Evolutionary conservation across 2,888 invertebrate genomes (phyloP), one percentile per base, ranked within the genome.

Genomic region (Lithophane leautieri): DNA sequence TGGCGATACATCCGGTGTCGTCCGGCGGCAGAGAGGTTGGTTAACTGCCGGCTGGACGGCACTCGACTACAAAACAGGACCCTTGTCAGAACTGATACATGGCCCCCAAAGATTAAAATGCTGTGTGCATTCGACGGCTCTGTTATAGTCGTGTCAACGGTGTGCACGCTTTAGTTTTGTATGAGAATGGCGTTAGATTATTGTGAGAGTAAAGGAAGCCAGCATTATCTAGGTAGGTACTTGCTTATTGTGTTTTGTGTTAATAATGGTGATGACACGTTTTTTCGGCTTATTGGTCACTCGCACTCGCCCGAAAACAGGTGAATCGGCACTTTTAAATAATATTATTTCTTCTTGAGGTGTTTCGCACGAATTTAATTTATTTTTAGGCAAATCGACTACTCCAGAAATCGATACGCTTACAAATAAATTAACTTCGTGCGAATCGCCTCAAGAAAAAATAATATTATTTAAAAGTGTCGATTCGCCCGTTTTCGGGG

Each of bases 31-130:
- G 58, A 73, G 73, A 67, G 79, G 83, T 79, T 76, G 67, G 62
- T 79, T 87, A 85, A 85, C 87, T 83, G 76, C 75, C 79, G 80
- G 47, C 68, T 47, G 65, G 60, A 76, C 85, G 69, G 71, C 74
- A 68, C 74, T 78, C 78, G 89, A 89, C 89, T 88, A 89, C 88
- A 85, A 89, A 88, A 85, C 78, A 87, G 83, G 78, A 87, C 88
- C 88, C 88, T 84, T 81, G 85, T 88, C 89, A 89, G 71, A 78
- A 82, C 73, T 79, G 81, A 81, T 79, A 79, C 81, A 83, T 85
- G 73, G 77, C 63, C 79, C 66, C 68, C 50, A 82, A 79, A 78
- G 82, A 87, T 88, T 86, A 87, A 88, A 86, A 89, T 89, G 84
- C 89, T 86, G 78, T 69, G 80, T 87, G 87, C 86, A 84, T 86